Evolutionary conservation across 2,797 vertebrate genomes (phyloP).

Genomic region (Anomalospiza imberbis): DNA sequence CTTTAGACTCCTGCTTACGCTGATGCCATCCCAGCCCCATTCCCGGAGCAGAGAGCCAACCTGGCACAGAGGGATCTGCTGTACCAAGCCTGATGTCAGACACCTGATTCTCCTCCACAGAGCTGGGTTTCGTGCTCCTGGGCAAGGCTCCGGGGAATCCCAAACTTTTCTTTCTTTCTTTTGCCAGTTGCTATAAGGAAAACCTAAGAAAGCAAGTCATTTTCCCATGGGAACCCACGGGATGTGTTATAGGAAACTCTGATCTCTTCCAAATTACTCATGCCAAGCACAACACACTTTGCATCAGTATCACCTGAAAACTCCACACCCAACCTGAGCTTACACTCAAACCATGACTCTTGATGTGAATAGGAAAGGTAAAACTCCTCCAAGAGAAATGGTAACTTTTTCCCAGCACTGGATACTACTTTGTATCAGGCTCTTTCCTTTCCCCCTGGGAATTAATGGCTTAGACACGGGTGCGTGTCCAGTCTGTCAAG

Average conservation of each 20-base stretch:
- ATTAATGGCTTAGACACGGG: rapidly evolving
- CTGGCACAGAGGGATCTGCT: not conserved
- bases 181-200: not conserved
- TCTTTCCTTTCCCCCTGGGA: not conserved
- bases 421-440: not conserved
- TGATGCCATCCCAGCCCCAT: not conserved
- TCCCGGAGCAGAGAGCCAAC: not conserved
- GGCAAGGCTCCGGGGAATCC: not conserved
- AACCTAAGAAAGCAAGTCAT: not conserved
- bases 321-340: not conserved
- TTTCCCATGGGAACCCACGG: conserved; percentile 18
- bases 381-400: not conserved
- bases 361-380: not conserved
- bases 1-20: not conserved
- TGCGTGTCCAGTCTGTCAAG: rapidly evolving
- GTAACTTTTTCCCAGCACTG: not conserved
- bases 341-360: not conserved
- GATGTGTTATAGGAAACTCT: not conserved
- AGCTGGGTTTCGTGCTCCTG: rapidly evolving
- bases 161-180: not conserved
- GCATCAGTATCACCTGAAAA: not conserved
- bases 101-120: not conserved
- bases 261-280: not conserved
- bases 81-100: not conserved
- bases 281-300: not conserved